Conservation (phyloP, 2,797 vertebrate species). For the Australoheros facetus region DNA sequence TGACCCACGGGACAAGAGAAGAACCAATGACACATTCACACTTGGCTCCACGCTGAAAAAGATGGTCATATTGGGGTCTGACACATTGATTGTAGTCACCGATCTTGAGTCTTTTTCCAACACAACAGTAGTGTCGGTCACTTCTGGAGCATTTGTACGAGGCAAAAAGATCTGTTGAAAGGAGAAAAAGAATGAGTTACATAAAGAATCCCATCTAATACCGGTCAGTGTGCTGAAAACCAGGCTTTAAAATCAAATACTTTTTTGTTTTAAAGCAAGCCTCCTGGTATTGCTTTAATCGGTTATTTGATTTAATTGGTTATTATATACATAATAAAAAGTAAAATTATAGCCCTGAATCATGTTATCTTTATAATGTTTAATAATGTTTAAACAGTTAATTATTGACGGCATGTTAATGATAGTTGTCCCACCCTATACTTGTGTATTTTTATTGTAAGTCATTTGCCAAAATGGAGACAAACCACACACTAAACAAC, state of each 20-base stretch:
- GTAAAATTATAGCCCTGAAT: not conserved
- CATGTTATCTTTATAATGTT: not conserved
- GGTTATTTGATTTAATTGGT: not conserved
- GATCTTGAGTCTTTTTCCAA: conserved; percentile 42
- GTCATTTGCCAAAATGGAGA: not conserved
- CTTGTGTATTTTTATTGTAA: not conserved
- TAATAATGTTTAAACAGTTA: not conserved
- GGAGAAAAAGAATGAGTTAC: not conserved
- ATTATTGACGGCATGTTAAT: not conserved
- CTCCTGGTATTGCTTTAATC: not conserved
- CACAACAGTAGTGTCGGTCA: not conserved
- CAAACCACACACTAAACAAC: not conserved
- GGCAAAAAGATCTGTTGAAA: conserved; percentile 75
- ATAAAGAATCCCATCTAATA: not conserved
- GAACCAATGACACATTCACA: conserved; percentile 56
- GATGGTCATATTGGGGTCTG: conserved; percentile 69
- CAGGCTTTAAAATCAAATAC: not conserved
- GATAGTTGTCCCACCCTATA: not conserved
- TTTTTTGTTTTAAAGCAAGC: not conserved
- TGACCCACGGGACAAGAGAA: conserved; percentile 51
- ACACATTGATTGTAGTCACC: conserved; percentile 62
- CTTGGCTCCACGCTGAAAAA: conserved; percentile 64
- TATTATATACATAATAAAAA: not conserved
- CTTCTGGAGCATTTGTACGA: conserved; percentile 10
- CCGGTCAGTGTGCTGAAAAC: not conserved